Base-by-base conservation (phyloP, 2,797 vertebrate genomes). In the Pitangus sulphuratus region DNA sequence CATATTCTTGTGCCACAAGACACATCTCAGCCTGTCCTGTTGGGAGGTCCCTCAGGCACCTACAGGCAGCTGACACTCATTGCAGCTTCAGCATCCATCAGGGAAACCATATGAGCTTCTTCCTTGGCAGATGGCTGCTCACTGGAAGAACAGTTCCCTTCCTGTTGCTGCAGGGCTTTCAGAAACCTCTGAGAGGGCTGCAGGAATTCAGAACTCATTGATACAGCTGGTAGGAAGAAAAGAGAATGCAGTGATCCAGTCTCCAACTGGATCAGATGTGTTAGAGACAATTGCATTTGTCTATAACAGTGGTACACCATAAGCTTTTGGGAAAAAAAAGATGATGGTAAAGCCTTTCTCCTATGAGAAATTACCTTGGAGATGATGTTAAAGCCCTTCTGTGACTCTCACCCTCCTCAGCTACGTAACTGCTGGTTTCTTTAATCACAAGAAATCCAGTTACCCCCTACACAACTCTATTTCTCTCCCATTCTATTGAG, bases 401-500 rank as follows among this genome's bases (percentile, higher is more conserved):
- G 48, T 30, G 48, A 24, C 24, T 20, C 48, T 74, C 2, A 0
- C 15, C n/a, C 25, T 58, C 44, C 56, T 9, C 18, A 31, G 44
- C 26, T 61, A 0, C 0, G 21, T 17, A 28, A 22, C 50, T 83
- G 30, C 39, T 5, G 2, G 30, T 56, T 81, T 44, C 61, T n/a
- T 56, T 40, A 58, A 84, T 28, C 62, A n/a, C 45, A 30, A 31
- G 17, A 74, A 86, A 78, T 31, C 25, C 61, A 78, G 8, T 15
- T 66, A 37, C 28, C 9, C 57, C 39, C 42, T 15, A n/a, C 15
- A 58, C 15, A 30, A 25, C n/a, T 17, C 30, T 61, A 15, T 9
- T 69, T 58, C 57, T 74, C 6, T 84, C 20, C 30, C 65, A 31
- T 48, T 70, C 48, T 31, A 3, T 3, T 6, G 5, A 28, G 35